Percentiles rank a stretch among this genome's conserved stretches.
phyloP scores from a whole-genome alignment of 1,140 invertebrate genomes.

The Solenopsis fugax region DNA sequence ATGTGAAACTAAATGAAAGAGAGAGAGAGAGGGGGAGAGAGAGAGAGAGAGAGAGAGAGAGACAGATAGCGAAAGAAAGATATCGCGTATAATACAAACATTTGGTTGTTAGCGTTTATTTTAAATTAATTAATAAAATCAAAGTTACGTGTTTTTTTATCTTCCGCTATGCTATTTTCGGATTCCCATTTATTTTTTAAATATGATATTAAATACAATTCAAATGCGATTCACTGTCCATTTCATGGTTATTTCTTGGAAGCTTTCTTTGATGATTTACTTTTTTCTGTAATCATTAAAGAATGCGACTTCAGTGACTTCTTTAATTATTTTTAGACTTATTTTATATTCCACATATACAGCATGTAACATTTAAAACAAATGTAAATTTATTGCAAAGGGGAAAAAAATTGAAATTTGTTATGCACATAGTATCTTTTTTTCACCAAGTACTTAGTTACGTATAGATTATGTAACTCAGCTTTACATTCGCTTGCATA shows the following conservation, averaged over 20 bases:
- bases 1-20: not conserved
- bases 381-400: not conserved
- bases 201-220: not conserved
- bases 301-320: not conserved
- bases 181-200: not conserved
- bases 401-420: not conserved
- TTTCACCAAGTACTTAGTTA: slow-evolving; percentile 38
- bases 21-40: not conserved
- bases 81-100: not conserved
- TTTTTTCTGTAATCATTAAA: not conserved
- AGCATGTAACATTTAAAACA: not conserved
- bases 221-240: not conserved
- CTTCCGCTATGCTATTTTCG: not conserved
- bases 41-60: not conserved
- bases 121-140: not conserved
- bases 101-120: not conserved
- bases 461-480: slow-evolving; percentile 62
- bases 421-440: not conserved
- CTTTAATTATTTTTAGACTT: not conserved
- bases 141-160: not conserved
- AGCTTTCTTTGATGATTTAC: not conserved
- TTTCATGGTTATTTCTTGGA: not conserved
- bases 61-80: not conserved
- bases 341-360: not conserved
- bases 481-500: slow-evolving; percentile 47